Base-by-base conservation (phyloP, 2,888 invertebrate species). In the Drosophila ustulata region DNA sequence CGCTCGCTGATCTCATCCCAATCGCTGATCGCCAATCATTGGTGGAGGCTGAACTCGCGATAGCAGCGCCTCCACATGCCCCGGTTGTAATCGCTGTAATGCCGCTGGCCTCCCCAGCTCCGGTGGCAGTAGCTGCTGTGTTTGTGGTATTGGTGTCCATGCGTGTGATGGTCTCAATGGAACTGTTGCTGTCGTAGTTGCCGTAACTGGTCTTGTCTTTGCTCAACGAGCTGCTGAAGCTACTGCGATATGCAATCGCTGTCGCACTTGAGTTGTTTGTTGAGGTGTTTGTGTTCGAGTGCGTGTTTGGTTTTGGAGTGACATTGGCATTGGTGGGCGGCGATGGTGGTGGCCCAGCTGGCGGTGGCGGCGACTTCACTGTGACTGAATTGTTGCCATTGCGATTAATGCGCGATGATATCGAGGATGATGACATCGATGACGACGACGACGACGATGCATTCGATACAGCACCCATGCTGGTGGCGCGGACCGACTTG, bases 91-190 rank as follows among this genome's bases (percentile, higher is more conserved):
- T 83, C 50, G 82, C 74, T 1, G 89, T 87, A 0, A 72, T 58
- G 32, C 77, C 88, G 18, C 82, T 88, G 13, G 79, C 77, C 39
- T 84, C 83, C 3, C 71, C 78, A 2, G 78, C 82, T 2, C 76
- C 83, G 0, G 80, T 82, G 37, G 74, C 82, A 1, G 80, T 84
- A 13, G 85, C 86, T 0, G 79, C 82, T 0, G 88, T 90, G 57
- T 88, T 91, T 1, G 90, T 90, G 50, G 80, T 84, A 4, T 84
- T 89, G 1, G 91, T 90, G 28, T 90, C 91, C 91, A 90, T 90
- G 41, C 89, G 88, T 11, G 91, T 91, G 4, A 90, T 91, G 46
- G 92, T 91, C 71, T 91, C 91, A 43, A 91, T 88, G 41, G 91
- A 90, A 8, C 83, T 89, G 62, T 79, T 89, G 74, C 91, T 90